Base-by-base conservation (phyloP, 2,888 invertebrate species). In the Cephus spinipes region DNA sequence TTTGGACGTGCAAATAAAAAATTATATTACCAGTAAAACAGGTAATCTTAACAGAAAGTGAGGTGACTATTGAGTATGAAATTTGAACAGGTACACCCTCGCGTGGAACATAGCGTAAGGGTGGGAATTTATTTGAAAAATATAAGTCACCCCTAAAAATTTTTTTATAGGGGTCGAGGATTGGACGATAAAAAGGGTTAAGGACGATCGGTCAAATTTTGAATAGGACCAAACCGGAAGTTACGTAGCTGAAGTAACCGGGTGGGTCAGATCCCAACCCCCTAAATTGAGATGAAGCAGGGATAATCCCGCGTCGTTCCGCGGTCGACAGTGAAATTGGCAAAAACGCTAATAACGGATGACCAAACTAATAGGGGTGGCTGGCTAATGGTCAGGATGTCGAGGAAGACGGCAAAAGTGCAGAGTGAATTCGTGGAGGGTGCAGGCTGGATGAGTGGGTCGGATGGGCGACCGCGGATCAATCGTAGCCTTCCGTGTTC, bases 401-500 rank as follows among this genome's bases (percentile, higher is more conserved):
- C 83, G 84, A 81, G 85, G 81, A 76, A 76, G 76, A 80, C 77
- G 86, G 55, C 84, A 82, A 85, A 85, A 88, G 87, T 84, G 88
- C 84, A 86, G 84, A 88, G 85, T 86, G 85, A 89, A 88, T 87
- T 87, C 86, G 89, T 86, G 88, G 88, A 87, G 87, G 85, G 82
- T 85, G 84, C 81, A 75, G 77, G 77, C 73, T 78, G 78, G 78
- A 77, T 78, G 87, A 85, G 85, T 55, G 55, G 55, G 55, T 23
- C 23, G 55, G 23, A 9, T 55, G 88, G 87, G 87, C 89, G 88
- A 89, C 89, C 89, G 85, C 88, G 89, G 89, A 90, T 90, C 89
- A 90, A 89, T 89, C 89, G 90, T 90, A 87, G 89, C 89, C 88
- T 89, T 89, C 89, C 87, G 87, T 86, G 85, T 89, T 85, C 87